These are phyloP conservation scores for Grammomys surdaster DNA, from an alignment of 2,113 vertebrate species.

Conservation along the genomic window DNA sequence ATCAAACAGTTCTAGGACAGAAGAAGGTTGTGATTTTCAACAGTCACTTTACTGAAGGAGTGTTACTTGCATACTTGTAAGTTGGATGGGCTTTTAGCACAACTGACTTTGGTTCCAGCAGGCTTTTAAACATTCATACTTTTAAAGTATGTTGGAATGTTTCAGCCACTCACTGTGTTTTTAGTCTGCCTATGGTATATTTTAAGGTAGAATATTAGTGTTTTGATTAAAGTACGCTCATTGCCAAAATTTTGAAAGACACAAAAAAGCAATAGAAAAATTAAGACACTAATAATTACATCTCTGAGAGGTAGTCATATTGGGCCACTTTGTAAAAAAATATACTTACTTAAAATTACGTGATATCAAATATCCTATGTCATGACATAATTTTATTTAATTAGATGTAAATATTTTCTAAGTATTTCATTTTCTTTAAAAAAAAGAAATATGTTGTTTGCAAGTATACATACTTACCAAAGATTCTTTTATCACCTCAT, in stretches of 20 bases:
- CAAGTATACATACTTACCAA: constrained; percentile 20
- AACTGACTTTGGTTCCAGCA: constrained; percentile 29
- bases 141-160: neutral
- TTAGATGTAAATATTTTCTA: constrained; percentile 33
- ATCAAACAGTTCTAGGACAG: neutral
- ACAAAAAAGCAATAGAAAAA: constrained; percentile 43
- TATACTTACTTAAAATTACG: neutral
- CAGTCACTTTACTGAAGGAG: neutral
- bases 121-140: constrained; percentile 26
- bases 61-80: neutral
- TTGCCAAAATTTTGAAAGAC: constrained; percentile 24
- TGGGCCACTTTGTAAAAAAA: constrained; percentile 35
- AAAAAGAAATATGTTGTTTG: neutral
- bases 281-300: neutral
- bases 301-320: neutral
- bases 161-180: neutral
- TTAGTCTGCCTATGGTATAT: neutral
- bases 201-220: neutral
- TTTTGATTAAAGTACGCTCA: constrained; percentile 29
- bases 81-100: neutral
- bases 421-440: neutral
- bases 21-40: neutral
- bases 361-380: neutral
- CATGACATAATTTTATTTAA: constrained; percentile 14
- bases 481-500: constrained; percentile 27